phyloP scores from a whole-genome alignment of 2,888 invertebrate species.

The Netelia melanura region DNA sequence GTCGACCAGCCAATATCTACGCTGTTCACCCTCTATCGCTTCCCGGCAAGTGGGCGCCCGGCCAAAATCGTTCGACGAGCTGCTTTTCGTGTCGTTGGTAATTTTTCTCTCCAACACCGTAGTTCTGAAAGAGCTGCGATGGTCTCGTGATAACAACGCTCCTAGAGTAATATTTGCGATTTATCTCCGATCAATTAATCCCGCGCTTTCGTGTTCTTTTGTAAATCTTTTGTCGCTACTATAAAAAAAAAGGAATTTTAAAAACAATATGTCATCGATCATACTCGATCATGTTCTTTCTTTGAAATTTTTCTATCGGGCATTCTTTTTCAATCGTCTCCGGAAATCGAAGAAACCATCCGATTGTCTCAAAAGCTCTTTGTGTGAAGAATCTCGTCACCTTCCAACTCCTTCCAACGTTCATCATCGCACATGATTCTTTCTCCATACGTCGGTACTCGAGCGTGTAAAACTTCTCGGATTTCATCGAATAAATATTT shows the following conservation, averaged over 20 bases:
- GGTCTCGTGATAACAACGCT: constrained; percentile 32
- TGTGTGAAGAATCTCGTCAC: constrained; percentile 4
- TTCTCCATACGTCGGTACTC: constrained; percentile 1
- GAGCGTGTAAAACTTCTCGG: background rate
- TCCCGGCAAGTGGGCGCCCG: background rate
- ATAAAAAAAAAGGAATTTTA: background rate
- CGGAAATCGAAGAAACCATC: no score
- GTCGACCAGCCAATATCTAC: background rate
- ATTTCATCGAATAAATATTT: constrained; percentile 55
- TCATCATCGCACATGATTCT: constrained; percentile 1
- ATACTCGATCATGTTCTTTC: background rate
- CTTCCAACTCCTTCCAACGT: constrained; percentile 15
- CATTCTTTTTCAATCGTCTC: background rate
- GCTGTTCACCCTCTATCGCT: background rate
- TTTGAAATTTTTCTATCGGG: background rate
- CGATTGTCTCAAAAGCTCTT: constrained; percentile 3
- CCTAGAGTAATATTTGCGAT: constrained; percentile 27
- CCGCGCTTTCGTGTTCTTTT: background rate
- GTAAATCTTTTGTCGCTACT: background rate
- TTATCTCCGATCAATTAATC: constrained; percentile 1
- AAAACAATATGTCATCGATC: background rate
- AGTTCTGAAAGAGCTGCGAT: constrained; percentile 41
- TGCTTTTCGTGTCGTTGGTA: no score
- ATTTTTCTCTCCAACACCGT: background rate
- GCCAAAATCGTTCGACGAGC: background rate